Conservation (phyloP, 2,113 vertebrate genomes). For the Scytalopus superciliaris region DNA sequence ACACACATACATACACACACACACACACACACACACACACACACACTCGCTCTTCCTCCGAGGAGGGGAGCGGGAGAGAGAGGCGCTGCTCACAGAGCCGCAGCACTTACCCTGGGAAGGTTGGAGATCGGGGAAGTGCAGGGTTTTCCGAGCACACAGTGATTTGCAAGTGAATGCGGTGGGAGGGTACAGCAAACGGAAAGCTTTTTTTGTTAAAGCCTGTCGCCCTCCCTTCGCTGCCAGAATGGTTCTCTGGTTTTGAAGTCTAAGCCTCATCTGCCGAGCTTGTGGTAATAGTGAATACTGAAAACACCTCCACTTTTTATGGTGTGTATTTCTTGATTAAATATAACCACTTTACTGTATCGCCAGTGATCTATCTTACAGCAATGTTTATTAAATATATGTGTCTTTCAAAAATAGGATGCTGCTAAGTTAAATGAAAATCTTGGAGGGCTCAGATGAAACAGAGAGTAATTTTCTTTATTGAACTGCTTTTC, state of each 20-base stretch:
- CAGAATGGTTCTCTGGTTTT: constrained; percentile 71
- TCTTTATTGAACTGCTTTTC: constrained; percentile 9
- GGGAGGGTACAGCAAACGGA: constrained; percentile 65
- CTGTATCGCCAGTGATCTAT: neutral
- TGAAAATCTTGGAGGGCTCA: neutral
- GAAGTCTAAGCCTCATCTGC: constrained; percentile 52
- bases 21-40: neutral
- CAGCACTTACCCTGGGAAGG: constrained; percentile 73
- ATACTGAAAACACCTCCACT: neutral
- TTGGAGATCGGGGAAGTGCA: constrained; percentile 50
- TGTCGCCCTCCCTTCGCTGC: constrained; percentile 61
- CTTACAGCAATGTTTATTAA: neutral
- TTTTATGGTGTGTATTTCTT: neutral
- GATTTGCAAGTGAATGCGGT: constrained; percentile 83
- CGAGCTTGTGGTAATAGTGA: neutral
- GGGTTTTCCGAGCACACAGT: constrained; percentile 59
- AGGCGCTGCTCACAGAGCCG: constrained; percentile 58
- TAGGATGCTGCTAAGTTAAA: neutral
- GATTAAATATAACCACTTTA: neutral
- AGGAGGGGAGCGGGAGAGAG: neutral
- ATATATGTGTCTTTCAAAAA: neutral
- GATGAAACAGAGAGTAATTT: neutral
- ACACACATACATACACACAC: neutral
- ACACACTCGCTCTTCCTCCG: neutral
- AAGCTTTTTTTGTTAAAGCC: constrained; percentile 54